Conservation (phyloP, 2,113 vertebrate genomes). For the Varanus komodoensis region DNA sequence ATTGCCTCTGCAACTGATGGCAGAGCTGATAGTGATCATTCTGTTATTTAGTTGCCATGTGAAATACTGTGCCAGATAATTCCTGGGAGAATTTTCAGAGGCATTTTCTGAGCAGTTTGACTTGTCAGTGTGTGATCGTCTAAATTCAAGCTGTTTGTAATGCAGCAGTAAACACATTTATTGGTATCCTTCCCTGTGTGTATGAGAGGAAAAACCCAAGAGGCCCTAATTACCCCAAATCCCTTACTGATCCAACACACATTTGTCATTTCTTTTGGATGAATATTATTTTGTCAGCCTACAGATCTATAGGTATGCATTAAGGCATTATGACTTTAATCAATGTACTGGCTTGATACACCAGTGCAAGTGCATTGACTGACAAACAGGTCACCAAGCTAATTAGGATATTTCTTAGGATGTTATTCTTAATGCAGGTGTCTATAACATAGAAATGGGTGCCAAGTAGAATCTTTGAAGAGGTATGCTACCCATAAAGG, state of each 20-base stretch:
- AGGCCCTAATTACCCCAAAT: too few species aligned
- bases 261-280: neutral
- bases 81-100: slow-evolving; percentile 35
- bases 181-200: slow-evolving; percentile 28
- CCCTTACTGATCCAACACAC: neutral
- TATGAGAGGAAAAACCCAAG: neutral
- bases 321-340: neutral
- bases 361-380: neutral
- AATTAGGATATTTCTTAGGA: neutral
- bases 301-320: too few species aligned
- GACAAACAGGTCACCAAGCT: neutral
- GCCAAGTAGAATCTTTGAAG: too few species aligned
- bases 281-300: neutral
- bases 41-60: neutral
- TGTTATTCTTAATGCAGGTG: neutral
- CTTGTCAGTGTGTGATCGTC: slow-evolving; percentile 37
- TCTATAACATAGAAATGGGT: neutral
- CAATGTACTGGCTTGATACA: neutral
- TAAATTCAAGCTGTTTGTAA: slow-evolving; percentile 33
- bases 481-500: too few species aligned
- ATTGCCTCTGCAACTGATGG: slow-evolving; percentile 9
- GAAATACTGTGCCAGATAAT: slow-evolving; percentile 47
- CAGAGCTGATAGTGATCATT: slow-evolving; percentile 25
- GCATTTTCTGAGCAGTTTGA: slow-evolving; percentile 42
- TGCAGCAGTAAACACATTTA: slow-evolving; percentile 5